phyloP scores from a whole-genome alignment of 2,888 invertebrate species.

The Hybos culiciformis region DNA sequence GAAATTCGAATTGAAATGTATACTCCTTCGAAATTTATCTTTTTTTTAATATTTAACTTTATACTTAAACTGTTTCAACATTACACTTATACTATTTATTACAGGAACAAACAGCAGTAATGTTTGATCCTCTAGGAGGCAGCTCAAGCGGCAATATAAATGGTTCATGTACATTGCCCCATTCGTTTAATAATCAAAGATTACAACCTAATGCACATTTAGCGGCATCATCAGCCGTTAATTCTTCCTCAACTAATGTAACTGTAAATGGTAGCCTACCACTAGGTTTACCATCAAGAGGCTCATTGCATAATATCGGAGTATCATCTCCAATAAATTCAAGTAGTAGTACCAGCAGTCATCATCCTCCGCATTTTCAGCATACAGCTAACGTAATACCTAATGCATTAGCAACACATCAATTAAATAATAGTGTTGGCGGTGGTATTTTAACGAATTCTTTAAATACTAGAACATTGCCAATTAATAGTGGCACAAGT shows the following conservation, averaged over 20 bases:
- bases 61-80: no score
- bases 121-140: conserved; percentile 9
- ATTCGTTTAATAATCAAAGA: conserved; percentile 34
- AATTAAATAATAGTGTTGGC: not conserved
- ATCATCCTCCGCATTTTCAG: conserved; percentile 16
- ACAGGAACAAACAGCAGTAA: conserved; percentile 11
- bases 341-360: conserved; percentile 13
- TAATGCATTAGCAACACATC: conserved; percentile 16
- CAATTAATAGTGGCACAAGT: conserved; percentile 5
- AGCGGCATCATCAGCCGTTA: conserved; percentile 22
- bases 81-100: no score
- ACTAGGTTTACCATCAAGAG: conserved; percentile 14
- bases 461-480: conserved; percentile 1
- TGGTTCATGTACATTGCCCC: conserved; percentile 14
- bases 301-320: conserved; percentile 7
- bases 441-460: not conserved
- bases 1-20: no score
- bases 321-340: conserved; percentile 8
- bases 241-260: conserved; percentile 21
- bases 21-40: no score
- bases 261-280: conserved; percentile 20
- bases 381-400: conserved; percentile 17
- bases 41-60: no score
- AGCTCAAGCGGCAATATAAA: no score
- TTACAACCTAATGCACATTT: conserved; percentile 29